Evolutionary conservation across 2,888 invertebrate genomes (phyloP).

Genomic region (Drosophila kanekoi): DNA sequence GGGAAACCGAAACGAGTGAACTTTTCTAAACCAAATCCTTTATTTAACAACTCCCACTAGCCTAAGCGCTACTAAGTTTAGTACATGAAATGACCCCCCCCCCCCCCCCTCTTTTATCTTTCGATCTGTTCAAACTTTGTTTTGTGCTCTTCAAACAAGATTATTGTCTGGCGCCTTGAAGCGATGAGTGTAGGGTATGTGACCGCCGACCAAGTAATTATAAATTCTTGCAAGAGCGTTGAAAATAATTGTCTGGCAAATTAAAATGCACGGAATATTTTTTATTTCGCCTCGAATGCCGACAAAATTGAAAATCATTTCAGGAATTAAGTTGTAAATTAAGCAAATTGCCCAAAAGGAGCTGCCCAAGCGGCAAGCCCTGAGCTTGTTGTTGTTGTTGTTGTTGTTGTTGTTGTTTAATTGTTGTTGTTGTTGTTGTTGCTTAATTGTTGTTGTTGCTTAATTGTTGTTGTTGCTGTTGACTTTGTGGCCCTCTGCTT

Average conservation of each 20-base stretch:
- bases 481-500: constrained; percentile 21
- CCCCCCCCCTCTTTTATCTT: no score
- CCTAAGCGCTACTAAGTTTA: no score
- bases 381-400: constrained; percentile 11
- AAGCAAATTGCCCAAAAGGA: constrained; percentile 55
- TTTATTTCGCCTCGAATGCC: constrained; percentile 23
- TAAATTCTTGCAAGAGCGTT: not conserved
- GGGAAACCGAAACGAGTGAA: no score
- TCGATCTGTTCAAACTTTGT: no score
- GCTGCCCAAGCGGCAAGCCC: constrained; percentile 15
- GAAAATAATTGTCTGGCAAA: constrained; percentile 14
- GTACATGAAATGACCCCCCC: no score
- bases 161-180: no score
- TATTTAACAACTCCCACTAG: no score
- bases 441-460: constrained; percentile 27
- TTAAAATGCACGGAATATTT: constrained; percentile 59
- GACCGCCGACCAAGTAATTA: not conserved
- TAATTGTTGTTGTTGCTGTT: constrained; percentile 32
- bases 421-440: constrained; percentile 26
- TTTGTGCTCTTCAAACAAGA: no score
- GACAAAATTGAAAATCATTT: constrained; percentile 62
- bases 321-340: constrained; percentile 76
- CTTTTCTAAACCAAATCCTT: no score
- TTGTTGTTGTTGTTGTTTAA: constrained; percentile 25
- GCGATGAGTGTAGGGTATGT: not conserved